Conservation (phyloP, 2,888 invertebrate genomes). For the Drosophila suboccidentalis region DNA sequence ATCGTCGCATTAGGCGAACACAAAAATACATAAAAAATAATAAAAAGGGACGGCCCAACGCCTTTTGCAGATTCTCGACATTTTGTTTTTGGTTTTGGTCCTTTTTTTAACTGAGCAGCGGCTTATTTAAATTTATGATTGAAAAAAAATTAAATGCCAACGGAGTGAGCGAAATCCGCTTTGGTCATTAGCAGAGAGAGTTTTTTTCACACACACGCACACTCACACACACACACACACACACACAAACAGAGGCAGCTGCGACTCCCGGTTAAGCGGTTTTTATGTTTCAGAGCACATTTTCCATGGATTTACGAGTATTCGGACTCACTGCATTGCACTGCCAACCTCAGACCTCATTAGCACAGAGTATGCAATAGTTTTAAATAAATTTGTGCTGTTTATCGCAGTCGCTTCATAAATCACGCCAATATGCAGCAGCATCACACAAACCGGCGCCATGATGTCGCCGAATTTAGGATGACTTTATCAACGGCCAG, state of each 20-base stretch:
- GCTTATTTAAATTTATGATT: constrained; percentile 79
- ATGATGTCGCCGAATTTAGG: constrained; percentile 1
- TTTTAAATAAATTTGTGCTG: constrained; percentile 36
- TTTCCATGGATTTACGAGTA: constrained; percentile 30
- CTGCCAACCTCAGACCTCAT: constrained; percentile 45
- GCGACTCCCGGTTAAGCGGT: constrained; percentile 51
- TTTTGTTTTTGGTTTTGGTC: constrained; percentile 1
- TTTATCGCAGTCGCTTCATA: constrained; percentile 44
- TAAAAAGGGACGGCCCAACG: constrained; percentile 42
- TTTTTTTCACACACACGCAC: constrained; percentile 17
- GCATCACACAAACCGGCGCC: constrained; percentile 44
- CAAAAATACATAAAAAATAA: constrained; percentile 36
- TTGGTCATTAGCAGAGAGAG: constrained; percentile 64
- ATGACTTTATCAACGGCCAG: constrained; percentile 29
- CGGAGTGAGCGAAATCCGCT: constrained; percentile 58
- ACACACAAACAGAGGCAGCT: constrained; percentile 29
- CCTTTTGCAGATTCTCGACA: constrained; percentile 21
- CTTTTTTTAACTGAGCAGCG: constrained; percentile 24
- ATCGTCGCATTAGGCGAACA: constrained; percentile 72
- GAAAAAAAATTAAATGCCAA: constrained; percentile 64
- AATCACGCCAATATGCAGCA: constrained; percentile 52
- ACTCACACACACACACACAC: not conserved
- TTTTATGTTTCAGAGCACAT: constrained; percentile 42
- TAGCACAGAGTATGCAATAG: constrained; percentile 54
- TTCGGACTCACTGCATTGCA: constrained; percentile 31